Conservation (phyloP, 2,888 invertebrate species). For the Luperina nickerlii region DNA sequence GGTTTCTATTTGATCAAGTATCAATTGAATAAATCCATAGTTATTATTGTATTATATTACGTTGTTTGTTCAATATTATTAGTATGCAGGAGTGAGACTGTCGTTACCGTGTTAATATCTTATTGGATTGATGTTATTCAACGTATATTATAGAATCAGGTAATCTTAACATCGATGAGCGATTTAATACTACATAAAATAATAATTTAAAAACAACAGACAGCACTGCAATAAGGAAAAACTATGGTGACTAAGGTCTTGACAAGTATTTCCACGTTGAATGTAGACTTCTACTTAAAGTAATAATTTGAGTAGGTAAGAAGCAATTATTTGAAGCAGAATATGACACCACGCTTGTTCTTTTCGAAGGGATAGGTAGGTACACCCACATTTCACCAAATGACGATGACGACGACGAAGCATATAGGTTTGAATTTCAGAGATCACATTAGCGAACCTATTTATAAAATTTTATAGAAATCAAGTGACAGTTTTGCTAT, state of each 20-base stretch:
- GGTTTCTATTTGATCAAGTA: slow-evolving; percentile 10
- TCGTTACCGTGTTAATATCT: slow-evolving; percentile 12
- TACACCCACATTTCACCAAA: background rate
- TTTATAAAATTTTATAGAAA: slow-evolving; percentile 8
- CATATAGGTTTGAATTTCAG: background rate
- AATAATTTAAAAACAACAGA: background rate
- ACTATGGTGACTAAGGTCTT: background rate
- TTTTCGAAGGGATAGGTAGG: background rate
- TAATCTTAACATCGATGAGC: background rate
- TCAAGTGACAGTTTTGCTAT: background rate
- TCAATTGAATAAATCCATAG: slow-evolving; percentile 44
- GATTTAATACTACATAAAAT: background rate
- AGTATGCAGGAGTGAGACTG: slow-evolving; percentile 3
- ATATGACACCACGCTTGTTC: background rate
- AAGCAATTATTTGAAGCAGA: background rate
- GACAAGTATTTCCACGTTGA: background rate
- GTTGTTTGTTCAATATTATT: slow-evolving; percentile 15
- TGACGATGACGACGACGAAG: background rate
- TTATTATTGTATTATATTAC: slow-evolving; percentile 8
- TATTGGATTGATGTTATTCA: background rate
- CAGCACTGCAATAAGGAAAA: slow-evolving; percentile 14
- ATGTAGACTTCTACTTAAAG: background rate
- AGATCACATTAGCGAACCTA: background rate
- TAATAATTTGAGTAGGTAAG: background rate
- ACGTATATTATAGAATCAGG: background rate